Conservation (phyloP, 2,888 invertebrate species). For the Parelbella ahira region DNA sequence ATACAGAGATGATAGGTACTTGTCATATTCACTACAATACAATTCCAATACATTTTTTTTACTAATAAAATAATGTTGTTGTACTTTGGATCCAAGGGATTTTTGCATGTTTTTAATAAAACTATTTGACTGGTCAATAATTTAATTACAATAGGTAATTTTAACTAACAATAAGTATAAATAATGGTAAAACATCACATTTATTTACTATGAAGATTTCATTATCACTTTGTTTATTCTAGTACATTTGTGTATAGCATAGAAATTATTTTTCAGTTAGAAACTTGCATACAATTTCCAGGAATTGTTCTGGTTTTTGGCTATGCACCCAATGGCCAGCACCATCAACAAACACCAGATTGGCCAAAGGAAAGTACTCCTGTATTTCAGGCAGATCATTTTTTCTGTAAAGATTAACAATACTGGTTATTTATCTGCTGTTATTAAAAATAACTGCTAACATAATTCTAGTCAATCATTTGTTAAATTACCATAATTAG, state of each 20-base stretch:
- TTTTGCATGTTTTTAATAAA: too few species aligned
- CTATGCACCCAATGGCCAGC: slow-evolving; percentile 97
- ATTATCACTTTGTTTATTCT: slow-evolving; percentile 24
- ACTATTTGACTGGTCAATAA: neutral
- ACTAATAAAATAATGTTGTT: too few species aligned
- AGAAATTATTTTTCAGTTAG: slow-evolving; percentile 67
- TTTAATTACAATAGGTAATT: slow-evolving; percentile 2
- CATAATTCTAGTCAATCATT: too few species aligned
- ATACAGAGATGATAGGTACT: too few species aligned
- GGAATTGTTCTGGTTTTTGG: slow-evolving; percentile 91
- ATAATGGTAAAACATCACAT: too few species aligned
- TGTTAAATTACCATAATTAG: too few species aligned
- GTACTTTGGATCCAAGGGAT: too few species aligned
- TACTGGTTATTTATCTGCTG: too few species aligned
- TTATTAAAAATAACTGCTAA: too few species aligned
- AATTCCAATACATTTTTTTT: too few species aligned
- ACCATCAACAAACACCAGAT: slow-evolving; percentile 85
- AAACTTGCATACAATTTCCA: slow-evolving; percentile 83
- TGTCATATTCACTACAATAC: too few species aligned
- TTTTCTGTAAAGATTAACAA: slow-evolving; percentile 60
- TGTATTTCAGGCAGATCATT: slow-evolving; percentile 83
- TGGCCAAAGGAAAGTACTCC: slow-evolving; percentile 86
- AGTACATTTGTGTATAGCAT: too few species aligned
- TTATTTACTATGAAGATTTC: neutral
- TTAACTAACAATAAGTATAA: slow-evolving; percentile 10